Conservation (phyloP, 2,888 invertebrate genomes). For the Pristionchus arcanus region DNA sequence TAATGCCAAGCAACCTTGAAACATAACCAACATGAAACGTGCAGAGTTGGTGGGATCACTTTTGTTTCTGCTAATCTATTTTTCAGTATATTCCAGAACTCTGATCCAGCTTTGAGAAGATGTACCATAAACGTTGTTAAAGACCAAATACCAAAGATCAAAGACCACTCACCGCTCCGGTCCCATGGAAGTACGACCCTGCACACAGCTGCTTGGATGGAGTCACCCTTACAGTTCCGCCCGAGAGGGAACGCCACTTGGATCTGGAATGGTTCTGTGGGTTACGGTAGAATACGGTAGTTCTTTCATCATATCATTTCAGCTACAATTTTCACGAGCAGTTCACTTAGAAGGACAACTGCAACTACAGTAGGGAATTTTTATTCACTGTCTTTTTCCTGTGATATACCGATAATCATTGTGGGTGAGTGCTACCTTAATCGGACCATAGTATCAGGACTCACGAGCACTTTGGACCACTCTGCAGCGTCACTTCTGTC, state of each 20-base stretch:
- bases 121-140: too few species aligned
- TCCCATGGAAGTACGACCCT: slow-evolving; percentile 65
- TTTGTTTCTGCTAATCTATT: too few species aligned
- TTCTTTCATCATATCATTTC: too few species aligned
- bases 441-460: too few species aligned
- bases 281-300: not conserved
- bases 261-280: not conserved
- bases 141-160: not conserved
- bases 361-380: too few species aligned
- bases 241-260: slow-evolving; percentile 1
- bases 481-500: slow-evolving; percentile 62
- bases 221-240: slow-evolving; percentile 57
- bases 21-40: too few species aligned
- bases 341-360: too few species aligned
- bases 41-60: not conserved
- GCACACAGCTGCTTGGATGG: slow-evolving; percentile 63
- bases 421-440: too few species aligned
- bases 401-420: not conserved
- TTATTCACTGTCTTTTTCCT: not conserved
- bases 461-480: slow-evolving; percentile 56
- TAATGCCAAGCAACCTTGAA: too few species aligned
- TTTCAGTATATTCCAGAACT: too few species aligned
- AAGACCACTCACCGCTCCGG: slow-evolving; percentile 63
- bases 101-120: too few species aligned
- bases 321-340: too few species aligned